Percentiles rank a stretch among this genome's conserved stretches.
Conservation (phyloP, 92 coral and sea anemone species). For the Pocillopora meandrina region DNA sequence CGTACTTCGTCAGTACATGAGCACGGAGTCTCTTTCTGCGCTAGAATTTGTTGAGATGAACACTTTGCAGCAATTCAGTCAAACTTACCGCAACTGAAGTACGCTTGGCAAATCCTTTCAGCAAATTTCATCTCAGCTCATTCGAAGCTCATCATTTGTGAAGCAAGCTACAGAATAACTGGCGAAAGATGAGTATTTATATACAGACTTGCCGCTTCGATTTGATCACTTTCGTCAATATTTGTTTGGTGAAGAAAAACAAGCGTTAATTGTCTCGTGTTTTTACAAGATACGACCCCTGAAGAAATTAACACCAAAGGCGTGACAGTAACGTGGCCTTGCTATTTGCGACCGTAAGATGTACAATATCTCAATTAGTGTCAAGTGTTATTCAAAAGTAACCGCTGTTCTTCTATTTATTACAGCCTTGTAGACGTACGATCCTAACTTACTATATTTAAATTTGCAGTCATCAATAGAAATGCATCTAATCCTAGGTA, state of each 20-base stretch:
- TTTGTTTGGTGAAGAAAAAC: conserved; percentile 23
- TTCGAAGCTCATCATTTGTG: background rate
- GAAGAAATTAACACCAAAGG: background rate
- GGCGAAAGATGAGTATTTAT: background rate
- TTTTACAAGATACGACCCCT: background rate
- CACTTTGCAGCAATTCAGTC: too few species aligned
- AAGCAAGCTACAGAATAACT: background rate
- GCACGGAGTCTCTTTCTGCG: too few species aligned
- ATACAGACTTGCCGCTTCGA: background rate
- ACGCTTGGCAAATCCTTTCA: too few species aligned
- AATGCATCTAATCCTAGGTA: too few species aligned
- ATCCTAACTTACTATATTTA: too few species aligned
- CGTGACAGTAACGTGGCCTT: background rate
- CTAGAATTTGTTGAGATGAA: too few species aligned
- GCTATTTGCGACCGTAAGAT: background rate
- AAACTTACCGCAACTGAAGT: too few species aligned
- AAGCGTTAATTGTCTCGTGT: conserved; percentile 8
- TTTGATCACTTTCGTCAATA: conserved; percentile 5
- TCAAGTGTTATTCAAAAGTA: background rate
- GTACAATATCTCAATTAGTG: background rate
- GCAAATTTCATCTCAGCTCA: too few species aligned
- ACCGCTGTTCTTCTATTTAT: background rate
- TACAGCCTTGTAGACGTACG: too few species aligned
- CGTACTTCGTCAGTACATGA: too few species aligned
- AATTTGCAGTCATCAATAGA: too few species aligned